Percentiles rank a stretch among this genome's conserved stretches.
Conservation (phyloP, 2,797 vertebrate genomes). For the Cyprinodon diabolis region DNA sequence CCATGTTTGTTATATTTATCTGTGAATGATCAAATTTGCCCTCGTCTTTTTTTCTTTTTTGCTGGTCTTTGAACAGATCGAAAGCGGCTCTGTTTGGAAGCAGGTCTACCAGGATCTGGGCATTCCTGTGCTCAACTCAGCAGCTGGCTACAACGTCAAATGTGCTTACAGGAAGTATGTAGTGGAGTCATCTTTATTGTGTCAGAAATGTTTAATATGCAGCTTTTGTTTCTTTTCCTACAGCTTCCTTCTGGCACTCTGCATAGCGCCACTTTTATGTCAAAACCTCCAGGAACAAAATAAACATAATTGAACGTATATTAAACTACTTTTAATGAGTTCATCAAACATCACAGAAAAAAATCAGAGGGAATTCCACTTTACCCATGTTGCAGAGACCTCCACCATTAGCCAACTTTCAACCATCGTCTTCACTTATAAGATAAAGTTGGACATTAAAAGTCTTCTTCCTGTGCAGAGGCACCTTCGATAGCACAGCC, state of each 20-base stretch:
- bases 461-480: no score
- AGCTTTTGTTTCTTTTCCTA: neutral
- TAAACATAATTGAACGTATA: no score
- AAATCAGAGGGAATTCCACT: no score
- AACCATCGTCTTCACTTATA: no score
- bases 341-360: no score
- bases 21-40: conserved; percentile 15
- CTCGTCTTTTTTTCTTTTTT: conserved; percentile 1
- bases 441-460: no score
- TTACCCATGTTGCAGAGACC: no score
- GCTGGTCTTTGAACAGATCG: conserved; percentile 71
- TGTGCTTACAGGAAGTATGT: conserved; percentile 87
- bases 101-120: conserved; percentile 86
- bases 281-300: no score
- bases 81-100: conserved; percentile 85
- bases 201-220: conserved; percentile 6
- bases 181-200: neutral
- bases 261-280: no score
- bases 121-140: conserved; percentile 85
- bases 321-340: no score
- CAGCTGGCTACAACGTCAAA: conserved; percentile 87
- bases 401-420: no score
- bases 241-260: neutral
- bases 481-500: no score
- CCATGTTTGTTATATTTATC: conserved; percentile 1